Evolutionary conservation across 1,140 invertebrate species (phyloP).

Genomic region (Gryon sp.): DNA sequence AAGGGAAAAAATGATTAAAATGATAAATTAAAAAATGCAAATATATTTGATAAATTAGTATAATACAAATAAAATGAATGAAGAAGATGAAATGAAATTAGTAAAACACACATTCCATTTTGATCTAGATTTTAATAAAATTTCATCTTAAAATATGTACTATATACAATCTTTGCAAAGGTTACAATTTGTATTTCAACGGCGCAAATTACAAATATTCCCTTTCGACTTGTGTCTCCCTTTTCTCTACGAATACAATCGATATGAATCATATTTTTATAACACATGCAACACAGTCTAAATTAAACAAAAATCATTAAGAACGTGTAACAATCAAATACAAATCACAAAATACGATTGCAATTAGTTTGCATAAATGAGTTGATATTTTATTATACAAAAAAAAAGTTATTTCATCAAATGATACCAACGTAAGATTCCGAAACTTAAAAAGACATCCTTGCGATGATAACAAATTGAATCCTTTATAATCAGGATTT

Average conservation of each 20-base stretch:
- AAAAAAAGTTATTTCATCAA: no score
- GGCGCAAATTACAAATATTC: constrained; percentile 58
- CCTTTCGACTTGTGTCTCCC: constrained; percentile 44
- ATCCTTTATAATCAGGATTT: no score
- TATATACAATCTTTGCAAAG: constrained; percentile 60
- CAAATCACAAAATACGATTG: constrained; percentile 10
- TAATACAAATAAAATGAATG: no score
- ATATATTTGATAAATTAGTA: no score
- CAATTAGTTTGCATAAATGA: constrained; percentile 22
- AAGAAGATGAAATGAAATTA: no score
- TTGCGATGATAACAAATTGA: no score
- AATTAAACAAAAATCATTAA: constrained; percentile 62
- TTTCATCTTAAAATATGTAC: constrained; percentile 60
- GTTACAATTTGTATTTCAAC: constrained; percentile 58
- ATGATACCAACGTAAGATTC: no score
- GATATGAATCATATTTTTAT: constrained; percentile 53
- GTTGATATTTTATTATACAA: no score
- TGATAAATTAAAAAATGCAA: constrained; percentile 4
- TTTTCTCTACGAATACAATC: constrained; percentile 38
- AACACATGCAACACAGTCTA: constrained; percentile 48
- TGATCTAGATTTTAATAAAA: constrained; percentile 61
- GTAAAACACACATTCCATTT: constrained; percentile 42
- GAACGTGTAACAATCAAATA: constrained; percentile 44
- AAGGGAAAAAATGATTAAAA: no score
- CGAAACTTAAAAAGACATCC: no score